Evolutionary conservation across 1,140 invertebrate species (phyloP).

Genomic region (Drosophila watanabei): DNA sequence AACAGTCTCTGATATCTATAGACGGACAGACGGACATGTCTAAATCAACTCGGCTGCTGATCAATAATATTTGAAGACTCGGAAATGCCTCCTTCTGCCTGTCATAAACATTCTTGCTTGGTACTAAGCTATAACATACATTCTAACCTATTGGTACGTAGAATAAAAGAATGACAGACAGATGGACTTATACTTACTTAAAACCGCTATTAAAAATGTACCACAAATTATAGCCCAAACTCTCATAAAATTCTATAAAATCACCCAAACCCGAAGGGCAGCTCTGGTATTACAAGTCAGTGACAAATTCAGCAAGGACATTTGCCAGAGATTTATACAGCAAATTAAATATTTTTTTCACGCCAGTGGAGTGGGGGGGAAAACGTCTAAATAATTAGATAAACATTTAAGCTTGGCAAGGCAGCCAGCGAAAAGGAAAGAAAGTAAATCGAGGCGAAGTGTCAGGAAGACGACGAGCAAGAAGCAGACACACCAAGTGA

Average conservation of each 20-base stretch:
- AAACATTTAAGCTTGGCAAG: constrained; percentile 72
- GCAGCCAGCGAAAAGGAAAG: constrained; percentile 51
- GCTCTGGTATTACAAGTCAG: constrained; percentile 18
- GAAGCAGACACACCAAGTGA: constrained; percentile 20
- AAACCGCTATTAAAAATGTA: neutral
- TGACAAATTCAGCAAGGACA: constrained; percentile 34
- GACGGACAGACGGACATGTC: too few species aligned
- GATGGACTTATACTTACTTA: neutral
- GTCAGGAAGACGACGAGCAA: constrained; percentile 30
- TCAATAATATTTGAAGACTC: too few species aligned
- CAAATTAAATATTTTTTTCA: constrained; percentile 64
- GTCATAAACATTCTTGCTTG: too few species aligned
- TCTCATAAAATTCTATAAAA: neutral
- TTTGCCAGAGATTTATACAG: constrained; percentile 57
- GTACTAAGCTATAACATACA: too few species aligned
- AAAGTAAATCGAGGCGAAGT: constrained; percentile 46
- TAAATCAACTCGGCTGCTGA: too few species aligned
- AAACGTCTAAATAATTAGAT: constrained; percentile 80
- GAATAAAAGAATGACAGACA: too few species aligned
- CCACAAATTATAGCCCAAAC: neutral
- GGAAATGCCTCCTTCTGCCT: too few species aligned
- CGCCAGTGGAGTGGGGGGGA: constrained; percentile 24
- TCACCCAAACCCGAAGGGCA: too few species aligned
- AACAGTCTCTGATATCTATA: too few species aligned
- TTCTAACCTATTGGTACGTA: too few species aligned